These are phyloP conservation scores for Drosophila chauvacae DNA, from an alignment of 1,140 invertebrate genomes.

Conservation along the genomic window DNA sequence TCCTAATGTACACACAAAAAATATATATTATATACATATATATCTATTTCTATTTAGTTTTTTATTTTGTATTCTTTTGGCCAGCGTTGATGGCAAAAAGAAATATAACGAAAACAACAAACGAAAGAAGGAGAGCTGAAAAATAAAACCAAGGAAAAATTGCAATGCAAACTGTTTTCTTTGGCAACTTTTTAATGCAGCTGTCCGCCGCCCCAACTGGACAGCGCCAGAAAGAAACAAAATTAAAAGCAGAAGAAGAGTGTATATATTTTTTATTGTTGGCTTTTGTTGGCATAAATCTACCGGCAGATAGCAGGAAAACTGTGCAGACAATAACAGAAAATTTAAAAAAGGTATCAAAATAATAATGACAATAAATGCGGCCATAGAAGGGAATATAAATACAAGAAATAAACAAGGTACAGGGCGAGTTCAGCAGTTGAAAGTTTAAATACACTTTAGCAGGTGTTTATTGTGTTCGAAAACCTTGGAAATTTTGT, in stretches of 20 bases:
- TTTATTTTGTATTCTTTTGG: slow-evolving; percentile 31
- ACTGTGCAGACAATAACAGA: slow-evolving; percentile 35
- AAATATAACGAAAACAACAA: slow-evolving; percentile 46
- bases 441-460: slow-evolving; percentile 13
- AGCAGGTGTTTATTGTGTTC: neutral
- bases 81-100: slow-evolving; percentile 56
- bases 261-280: slow-evolving; percentile 68
- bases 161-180: slow-evolving; percentile 82
- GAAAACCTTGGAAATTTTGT: neutral
- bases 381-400: slow-evolving; percentile 46
- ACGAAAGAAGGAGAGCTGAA: slow-evolving; percentile 32
- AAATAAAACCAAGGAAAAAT: slow-evolving; percentile 68
- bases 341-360: slow-evolving; percentile 64
- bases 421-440: neutral
- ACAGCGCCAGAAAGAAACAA: slow-evolving; percentile 53
- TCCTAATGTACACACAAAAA: slow-evolving; percentile 53
- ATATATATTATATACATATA: slow-evolving; percentile 22
- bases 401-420: slow-evolving; percentile 12
- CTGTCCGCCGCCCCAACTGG: slow-evolving; percentile 50
- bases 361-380: slow-evolving; percentile 82
- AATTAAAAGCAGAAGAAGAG: slow-evolving; percentile 53
- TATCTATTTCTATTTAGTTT: slow-evolving; percentile 40
- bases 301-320: slow-evolving; percentile 61
- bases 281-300: slow-evolving; percentile 79
- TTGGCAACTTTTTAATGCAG: slow-evolving; percentile 79